phyloP scores from a whole-genome alignment of 2,888 invertebrate genomes.

The Leptopilina drosophilae region DNA sequence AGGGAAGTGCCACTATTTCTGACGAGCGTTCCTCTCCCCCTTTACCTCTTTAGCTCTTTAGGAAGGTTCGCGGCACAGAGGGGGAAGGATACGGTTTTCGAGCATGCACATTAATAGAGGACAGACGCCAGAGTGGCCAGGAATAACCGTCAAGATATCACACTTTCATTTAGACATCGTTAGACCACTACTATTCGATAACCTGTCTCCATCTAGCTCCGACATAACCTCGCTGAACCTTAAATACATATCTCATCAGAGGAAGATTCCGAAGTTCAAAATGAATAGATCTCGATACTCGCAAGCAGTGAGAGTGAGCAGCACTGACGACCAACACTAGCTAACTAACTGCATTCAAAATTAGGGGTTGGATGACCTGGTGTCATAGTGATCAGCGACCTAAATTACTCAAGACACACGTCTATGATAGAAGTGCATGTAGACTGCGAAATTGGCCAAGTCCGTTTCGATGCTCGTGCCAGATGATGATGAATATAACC shows the following conservation, averaged over 20 bases:
- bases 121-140: constrained; percentile 69
- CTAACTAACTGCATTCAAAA: constrained; percentile 27
- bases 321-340: neutral
- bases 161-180: constrained; percentile 75
- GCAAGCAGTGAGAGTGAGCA: too few species aligned
- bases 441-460: constrained; percentile 38
- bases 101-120: constrained; percentile 68
- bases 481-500: constrained; percentile 41
- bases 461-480: constrained; percentile 36
- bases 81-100: constrained; percentile 46
- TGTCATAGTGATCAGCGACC: constrained; percentile 36
- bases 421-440: constrained; percentile 37
- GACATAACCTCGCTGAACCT: neutral
- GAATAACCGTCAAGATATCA: constrained; percentile 76
- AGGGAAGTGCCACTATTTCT: constrained; percentile 78
- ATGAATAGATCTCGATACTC: too few species aligned
- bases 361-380: constrained; percentile 35
- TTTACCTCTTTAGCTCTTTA: constrained; percentile 53
- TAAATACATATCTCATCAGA: neutral
- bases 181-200: constrained; percentile 62
- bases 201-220: constrained; percentile 49
- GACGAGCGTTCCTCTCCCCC: constrained; percentile 68
- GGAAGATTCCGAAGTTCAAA: neutral
- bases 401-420: constrained; percentile 22
- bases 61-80: constrained; percentile 40